Evolutionary conservation across 2,113 vertebrate species (phyloP).

Genomic region (Carlito syrichta): DNA sequence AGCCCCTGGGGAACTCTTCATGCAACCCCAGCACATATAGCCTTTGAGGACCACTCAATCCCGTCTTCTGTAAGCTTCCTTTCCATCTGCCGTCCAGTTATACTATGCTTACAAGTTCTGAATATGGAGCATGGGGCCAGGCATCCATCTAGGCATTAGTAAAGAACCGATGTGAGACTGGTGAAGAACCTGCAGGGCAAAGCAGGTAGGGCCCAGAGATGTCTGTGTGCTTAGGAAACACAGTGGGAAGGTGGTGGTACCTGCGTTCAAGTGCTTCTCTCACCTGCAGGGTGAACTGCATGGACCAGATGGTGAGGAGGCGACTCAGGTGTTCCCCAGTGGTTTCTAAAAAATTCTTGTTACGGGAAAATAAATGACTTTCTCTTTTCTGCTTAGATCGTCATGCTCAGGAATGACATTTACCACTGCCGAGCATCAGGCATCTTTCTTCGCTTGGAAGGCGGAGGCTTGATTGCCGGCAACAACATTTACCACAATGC

Average conservation of each 20-base stretch:
- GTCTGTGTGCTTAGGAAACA: neutral
- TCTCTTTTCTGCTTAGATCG: slow-evolving; percentile 80
- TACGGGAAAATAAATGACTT: neutral
- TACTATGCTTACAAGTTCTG: neutral
- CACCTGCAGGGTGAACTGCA: fast-evolving
- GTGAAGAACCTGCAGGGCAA: neutral
- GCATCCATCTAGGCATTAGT: neutral
- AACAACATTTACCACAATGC: slow-evolving; percentile 91
- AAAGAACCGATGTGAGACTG: neutral
- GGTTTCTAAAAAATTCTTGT: neutral
- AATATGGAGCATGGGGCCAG: neutral
- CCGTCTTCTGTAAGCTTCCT: neutral
- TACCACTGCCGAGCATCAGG: slow-evolving; percentile 89
- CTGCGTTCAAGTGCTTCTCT: fast-evolving
- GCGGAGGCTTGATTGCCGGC: slow-evolving; percentile 89
- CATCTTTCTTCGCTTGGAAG: slow-evolving; percentile 89
- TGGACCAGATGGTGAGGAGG: neutral
- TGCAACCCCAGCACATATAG: too few relatives aligned
- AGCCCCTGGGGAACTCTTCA: too few relatives aligned
- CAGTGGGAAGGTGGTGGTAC: neutral
- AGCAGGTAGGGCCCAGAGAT: neutral
- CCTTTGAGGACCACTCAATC: neutral
- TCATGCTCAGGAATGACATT: slow-evolving; percentile 91
- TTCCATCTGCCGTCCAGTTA: neutral
- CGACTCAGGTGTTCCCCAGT: neutral